These are phyloP conservation scores for Apotomis capreana DNA, from an alignment of 2,888 invertebrate genomes.

Conservation along the genomic window DNA sequence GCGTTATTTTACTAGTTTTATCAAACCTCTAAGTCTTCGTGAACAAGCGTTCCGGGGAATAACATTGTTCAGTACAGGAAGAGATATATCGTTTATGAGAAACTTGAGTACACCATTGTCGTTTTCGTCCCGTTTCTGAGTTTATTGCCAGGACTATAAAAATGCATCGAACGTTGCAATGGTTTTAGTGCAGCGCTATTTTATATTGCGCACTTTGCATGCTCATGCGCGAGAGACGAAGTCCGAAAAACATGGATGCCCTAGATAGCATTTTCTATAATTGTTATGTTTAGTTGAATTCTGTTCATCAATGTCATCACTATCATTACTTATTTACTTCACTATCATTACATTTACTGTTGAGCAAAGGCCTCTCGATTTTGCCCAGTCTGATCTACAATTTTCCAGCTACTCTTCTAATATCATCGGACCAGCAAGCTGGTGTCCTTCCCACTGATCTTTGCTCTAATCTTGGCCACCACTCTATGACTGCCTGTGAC, in stretches of 20 bases:
- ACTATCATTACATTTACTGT: too few relatives aligned
- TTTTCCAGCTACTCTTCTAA: too few relatives aligned
- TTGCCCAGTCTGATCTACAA: too few relatives aligned
- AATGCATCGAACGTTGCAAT: slow-evolving; percentile 76
- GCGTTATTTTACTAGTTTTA: slow-evolving; percentile 30
- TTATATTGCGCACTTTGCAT: slow-evolving; percentile 38
- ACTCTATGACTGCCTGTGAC: too few relatives aligned
- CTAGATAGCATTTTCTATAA: neutral
- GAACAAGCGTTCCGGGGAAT: slow-evolving; percentile 50
- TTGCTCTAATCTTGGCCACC: too few relatives aligned
- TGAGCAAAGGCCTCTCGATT: too few relatives aligned
- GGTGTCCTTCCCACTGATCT: too few relatives aligned
- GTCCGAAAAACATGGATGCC: slow-evolving; percentile 5
- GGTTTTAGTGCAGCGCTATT: slow-evolving; percentile 51
- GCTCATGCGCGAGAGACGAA: slow-evolving; percentile 2
- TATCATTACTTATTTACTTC: too few relatives aligned
- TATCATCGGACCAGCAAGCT: too few relatives aligned
- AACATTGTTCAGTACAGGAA: slow-evolving; percentile 68
- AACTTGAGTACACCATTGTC: slow-evolving; percentile 73
- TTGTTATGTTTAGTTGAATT: too few relatives aligned
- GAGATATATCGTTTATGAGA: slow-evolving; percentile 77
- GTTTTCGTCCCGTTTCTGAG: slow-evolving; percentile 61
- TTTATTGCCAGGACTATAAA: slow-evolving; percentile 75
- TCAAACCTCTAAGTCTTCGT: slow-evolving; percentile 27
- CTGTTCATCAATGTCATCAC: too few relatives aligned